These are phyloP conservation scores for Sander vitreus DNA, from an alignment of 2,113 vertebrate species.

Conservation along the genomic window DNA sequence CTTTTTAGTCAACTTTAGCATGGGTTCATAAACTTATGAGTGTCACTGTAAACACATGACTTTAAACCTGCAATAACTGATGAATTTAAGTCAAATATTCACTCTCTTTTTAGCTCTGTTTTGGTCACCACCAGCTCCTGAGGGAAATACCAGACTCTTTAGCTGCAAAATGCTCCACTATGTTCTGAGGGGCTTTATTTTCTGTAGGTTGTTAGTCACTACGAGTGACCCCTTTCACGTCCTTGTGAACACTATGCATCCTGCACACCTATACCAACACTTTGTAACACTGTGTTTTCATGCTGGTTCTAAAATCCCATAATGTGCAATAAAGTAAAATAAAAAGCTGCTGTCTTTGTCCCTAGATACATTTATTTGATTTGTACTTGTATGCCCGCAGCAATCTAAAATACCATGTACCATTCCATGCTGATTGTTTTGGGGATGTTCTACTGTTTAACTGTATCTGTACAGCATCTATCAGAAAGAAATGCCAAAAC, in stretches of 20 bases:
- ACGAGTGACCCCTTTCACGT: too few species aligned
- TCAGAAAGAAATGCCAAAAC: not conserved
- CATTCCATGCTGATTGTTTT: not conserved
- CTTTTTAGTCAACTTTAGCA: too few species aligned
- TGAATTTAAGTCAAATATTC: not conserved
- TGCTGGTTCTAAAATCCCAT: not conserved
- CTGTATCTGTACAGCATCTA: not conserved
- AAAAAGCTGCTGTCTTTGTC: not conserved
- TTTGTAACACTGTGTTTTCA: not conserved
- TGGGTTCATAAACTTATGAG: too few species aligned
- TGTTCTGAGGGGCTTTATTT: too few species aligned
- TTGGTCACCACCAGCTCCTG: not conserved
- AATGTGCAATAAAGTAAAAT: not conserved
- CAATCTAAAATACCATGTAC: not conserved
- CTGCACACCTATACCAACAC: not conserved
- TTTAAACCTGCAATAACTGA: not conserved
- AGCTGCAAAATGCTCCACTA: not conserved
- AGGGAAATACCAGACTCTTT: not conserved
- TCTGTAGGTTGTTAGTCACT: too few species aligned
- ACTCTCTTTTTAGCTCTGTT: not conserved
- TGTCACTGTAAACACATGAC: not conserved
- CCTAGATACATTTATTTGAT: too few species aligned
- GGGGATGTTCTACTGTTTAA: not conserved
- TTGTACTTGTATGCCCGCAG: not conserved
- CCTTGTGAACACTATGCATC: not conserved